These are phyloP conservation scores for Diadema setosum DNA, from an alignment of 35 echinoderm and acorn worm genomes.

Conservation along the genomic window DNA sequence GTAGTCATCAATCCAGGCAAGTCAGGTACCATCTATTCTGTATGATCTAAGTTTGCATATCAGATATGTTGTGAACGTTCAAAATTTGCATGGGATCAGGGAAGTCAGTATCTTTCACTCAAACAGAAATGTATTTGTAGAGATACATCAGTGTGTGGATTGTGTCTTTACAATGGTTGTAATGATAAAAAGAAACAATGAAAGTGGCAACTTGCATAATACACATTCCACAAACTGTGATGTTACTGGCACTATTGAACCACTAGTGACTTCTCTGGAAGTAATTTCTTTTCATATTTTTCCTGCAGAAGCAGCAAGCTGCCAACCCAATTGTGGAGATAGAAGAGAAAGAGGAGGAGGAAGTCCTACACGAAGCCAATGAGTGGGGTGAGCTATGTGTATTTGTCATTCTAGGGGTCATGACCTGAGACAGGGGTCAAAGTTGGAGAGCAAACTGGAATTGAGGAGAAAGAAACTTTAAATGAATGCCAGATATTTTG, in stretches of 20 bases:
- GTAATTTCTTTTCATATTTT: neutral
- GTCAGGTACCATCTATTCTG: too few relatives aligned
- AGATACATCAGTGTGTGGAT: neutral
- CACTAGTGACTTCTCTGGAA: too few relatives aligned
- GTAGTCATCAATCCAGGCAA: too few relatives aligned
- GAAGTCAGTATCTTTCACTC: neutral
- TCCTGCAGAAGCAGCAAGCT: constrained; percentile 65
- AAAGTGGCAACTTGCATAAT: neutral
- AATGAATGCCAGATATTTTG: neutral
- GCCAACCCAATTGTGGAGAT: constrained; percentile 46
- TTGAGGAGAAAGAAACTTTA: neutral
- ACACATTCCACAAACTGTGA: neutral
- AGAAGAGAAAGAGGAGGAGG: constrained; percentile 59
- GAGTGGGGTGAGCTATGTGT: constrained; percentile 68
- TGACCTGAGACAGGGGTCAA: neutral
- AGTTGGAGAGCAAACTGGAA: neutral
- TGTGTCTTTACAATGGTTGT: too few relatives aligned
- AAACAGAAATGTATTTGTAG: neutral
- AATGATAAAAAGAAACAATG: neutral
- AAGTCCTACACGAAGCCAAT: constrained; percentile 79
- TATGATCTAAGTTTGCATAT: too few relatives aligned
- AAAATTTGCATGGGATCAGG: too few relatives aligned
- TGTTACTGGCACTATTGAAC: neutral
- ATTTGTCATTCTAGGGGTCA: neutral
- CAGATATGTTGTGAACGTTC: too few relatives aligned